Conservation (phyloP, 2,888 invertebrate species). For the Epinotia nisella region DNA sequence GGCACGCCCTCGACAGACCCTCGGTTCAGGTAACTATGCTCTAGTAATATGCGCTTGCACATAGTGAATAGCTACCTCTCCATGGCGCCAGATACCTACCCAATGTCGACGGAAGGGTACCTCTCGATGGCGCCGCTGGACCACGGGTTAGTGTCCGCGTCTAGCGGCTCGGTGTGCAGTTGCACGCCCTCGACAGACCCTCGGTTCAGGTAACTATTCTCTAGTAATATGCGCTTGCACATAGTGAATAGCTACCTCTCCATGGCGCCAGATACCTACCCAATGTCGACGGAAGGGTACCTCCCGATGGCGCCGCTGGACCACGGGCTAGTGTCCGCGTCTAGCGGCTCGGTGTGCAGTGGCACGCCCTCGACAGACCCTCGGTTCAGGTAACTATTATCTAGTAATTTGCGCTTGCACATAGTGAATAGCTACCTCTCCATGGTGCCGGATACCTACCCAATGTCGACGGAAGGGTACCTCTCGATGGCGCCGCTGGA, state of each 20-base stretch:
- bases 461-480: slow-evolving; percentile 79
- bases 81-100: neutral
- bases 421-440: slow-evolving; percentile 52
- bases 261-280: neutral
- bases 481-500: slow-evolving; percentile 89
- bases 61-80: neutral
- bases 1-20: slow-evolving; percentile 93
- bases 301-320: slow-evolving; percentile 87
- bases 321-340: slow-evolving; percentile 79
- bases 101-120: slow-evolving; percentile 79
- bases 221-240: neutral
- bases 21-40: slow-evolving; percentile 79
- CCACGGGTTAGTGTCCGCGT: slow-evolving; percentile 79
- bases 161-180: slow-evolving; percentile 90
- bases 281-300: slow-evolving; percentile 79
- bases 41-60: neutral
- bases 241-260: neutral
- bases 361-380: slow-evolving; percentile 93
- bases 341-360: slow-evolving; percentile 90
- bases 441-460: slow-evolving; percentile 44
- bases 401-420: slow-evolving; percentile 42
- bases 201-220: slow-evolving; percentile 79
- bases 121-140: slow-evolving; percentile 87
- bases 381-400: slow-evolving; percentile 80
- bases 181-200: slow-evolving; percentile 93